Percentiles rank a stretch among this genome's conserved stretches.
These are phyloP conservation scores for Petaurus breviceps DNA, from an alignment of 2,113 vertebrate species.

Conservation along the genomic window DNA sequence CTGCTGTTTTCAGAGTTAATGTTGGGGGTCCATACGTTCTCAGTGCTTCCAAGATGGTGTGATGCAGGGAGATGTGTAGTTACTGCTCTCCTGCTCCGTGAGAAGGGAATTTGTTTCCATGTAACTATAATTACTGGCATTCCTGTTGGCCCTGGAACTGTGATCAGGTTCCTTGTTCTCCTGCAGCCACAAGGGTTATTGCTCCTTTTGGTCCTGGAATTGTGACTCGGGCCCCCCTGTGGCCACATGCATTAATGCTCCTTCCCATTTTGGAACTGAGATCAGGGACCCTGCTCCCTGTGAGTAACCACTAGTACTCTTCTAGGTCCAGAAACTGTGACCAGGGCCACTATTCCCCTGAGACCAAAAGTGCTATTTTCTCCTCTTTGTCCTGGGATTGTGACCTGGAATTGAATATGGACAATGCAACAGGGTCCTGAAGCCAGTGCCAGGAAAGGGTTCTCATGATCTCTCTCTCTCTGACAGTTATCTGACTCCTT, in stretches of 20 bases:
- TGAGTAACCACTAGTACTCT: not conserved
- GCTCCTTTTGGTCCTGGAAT: too few relatives aligned
- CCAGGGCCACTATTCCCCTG: not conserved
- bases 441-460: not conserved
- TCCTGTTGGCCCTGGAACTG: too few relatives aligned
- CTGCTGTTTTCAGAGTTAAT: too few relatives aligned
- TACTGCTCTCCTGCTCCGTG: too few relatives aligned
- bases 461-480: not conserved
- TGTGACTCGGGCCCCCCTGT: too few relatives aligned
- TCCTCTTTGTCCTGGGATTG: not conserved
- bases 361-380: not conserved
- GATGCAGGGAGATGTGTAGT: too few relatives aligned
- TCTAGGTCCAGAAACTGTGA: not conserved
- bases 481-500: not conserved
- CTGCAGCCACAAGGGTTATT: too few relatives aligned
- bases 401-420: not conserved
- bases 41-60: too few relatives aligned
- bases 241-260: not conserved
- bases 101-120: too few relatives aligned
- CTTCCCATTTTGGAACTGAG: not conserved
- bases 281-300: not conserved
- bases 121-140: too few relatives aligned
- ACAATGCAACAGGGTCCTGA: not conserved
- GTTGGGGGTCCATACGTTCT: too few relatives aligned
- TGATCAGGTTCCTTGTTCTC: too few relatives aligned